phyloP scores from a whole-genome alignment of 2,113 vertebrate species.

The Channa maculata region DNA sequence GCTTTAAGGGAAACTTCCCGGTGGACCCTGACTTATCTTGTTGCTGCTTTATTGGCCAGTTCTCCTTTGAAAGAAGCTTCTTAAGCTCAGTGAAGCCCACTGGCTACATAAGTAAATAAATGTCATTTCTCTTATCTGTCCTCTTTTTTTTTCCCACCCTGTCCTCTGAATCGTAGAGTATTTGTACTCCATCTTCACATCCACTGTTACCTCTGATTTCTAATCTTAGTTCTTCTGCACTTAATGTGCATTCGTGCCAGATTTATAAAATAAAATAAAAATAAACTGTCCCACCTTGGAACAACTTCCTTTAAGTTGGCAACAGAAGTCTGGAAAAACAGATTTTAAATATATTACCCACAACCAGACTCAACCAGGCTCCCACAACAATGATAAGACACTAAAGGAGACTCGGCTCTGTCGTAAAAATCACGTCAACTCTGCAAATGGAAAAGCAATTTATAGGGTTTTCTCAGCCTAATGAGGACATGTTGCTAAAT shows the following conservation, averaged over 20 bases:
- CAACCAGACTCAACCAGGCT: neutral
- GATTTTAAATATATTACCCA: neutral
- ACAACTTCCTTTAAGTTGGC: neutral
- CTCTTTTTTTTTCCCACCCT: neutral
- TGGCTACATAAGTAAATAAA: slow-evolving; percentile 57
- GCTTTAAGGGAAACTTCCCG: slow-evolving; percentile 35
- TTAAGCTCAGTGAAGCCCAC: slow-evolving; percentile 36
- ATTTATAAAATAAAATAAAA: neutral
- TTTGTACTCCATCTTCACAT: slow-evolving; percentile 18
- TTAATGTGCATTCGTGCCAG: slow-evolving; percentile 24
- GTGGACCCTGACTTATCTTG: slow-evolving; percentile 48
- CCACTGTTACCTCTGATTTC: neutral
- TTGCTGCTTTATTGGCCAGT: slow-evolving; percentile 23
- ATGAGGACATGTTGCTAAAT: no score
- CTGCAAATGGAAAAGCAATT: no score
- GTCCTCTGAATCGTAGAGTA: slow-evolving; percentile 20
- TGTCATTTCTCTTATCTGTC: slow-evolving; percentile 47
- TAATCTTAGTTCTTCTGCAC: neutral
- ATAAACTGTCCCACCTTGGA: no score
- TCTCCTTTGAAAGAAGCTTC: slow-evolving; percentile 45
- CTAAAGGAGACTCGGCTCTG: neutral
- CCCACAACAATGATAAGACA: neutral
- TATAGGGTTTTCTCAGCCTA: no score
- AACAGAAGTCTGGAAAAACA: neutral
- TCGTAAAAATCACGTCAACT: no score